phyloP scores from a whole-genome alignment of 2,888 invertebrate species.

The Notocelia uddmanniana region DNA sequence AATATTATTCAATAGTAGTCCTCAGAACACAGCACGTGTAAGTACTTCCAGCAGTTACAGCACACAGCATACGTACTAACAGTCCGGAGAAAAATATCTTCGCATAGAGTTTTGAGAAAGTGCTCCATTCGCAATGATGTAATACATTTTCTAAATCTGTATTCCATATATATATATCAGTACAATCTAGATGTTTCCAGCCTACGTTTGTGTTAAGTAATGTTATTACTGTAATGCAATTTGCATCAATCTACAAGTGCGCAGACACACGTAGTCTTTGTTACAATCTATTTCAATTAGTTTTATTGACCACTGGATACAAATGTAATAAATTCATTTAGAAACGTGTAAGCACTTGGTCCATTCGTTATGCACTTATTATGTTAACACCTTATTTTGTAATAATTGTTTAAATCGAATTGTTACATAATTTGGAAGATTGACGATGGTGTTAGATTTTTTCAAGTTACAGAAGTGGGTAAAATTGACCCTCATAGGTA shows the following conservation, averaged over 20 bases:
- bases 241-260: conserved; percentile 30
- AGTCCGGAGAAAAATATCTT: too few relatives aligned
- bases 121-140: conserved; percentile 3
- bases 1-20: too few relatives aligned
- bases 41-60: too few relatives aligned
- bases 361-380: conserved; percentile 5
- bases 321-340: conserved; percentile 27
- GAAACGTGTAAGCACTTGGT: neutral
- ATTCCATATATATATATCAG: conserved; percentile 20
- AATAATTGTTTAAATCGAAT: neutral
- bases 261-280: conserved; percentile 20
- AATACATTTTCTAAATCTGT: conserved; percentile 32
- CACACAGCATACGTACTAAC: too few relatives aligned
- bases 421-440: too few relatives aligned
- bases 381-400: neutral
- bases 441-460: too few relatives aligned
- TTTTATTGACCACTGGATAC: conserved; percentile 40
- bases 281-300: conserved; percentile 39
- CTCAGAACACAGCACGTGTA: too few relatives aligned
- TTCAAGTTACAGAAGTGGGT: neutral
- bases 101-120: conserved; percentile 14
- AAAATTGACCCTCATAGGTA: neutral
- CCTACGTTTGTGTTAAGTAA: conserved; percentile 29
- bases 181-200: conserved; percentile 22
- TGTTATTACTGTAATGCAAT: conserved; percentile 24